These are phyloP conservation scores for Aphelinus atriplicis DNA, from an alignment of 1,140 invertebrate genomes.

Conservation along the genomic window DNA sequence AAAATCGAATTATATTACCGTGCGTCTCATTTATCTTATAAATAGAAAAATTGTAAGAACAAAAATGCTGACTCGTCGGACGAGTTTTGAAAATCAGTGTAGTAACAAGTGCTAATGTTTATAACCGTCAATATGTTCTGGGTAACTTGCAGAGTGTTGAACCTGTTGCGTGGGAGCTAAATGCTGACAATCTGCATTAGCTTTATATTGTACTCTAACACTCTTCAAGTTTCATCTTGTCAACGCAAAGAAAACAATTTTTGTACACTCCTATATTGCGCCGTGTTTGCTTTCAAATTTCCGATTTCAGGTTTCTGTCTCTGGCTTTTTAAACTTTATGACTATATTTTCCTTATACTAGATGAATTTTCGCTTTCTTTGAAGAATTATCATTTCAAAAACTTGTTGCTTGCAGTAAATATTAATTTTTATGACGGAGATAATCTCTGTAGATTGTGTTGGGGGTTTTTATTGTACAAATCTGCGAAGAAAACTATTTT, in stretches of 20 bases:
- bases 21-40: slow-evolving; percentile 32
- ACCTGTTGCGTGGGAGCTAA: slow-evolving; percentile 5
- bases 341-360: not conserved
- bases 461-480: slow-evolving; percentile 11
- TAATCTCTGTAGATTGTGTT: slow-evolving; percentile 1
- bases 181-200: not conserved
- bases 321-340: not conserved
- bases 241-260: slow-evolving; percentile 11
- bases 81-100: slow-evolving; percentile 12
- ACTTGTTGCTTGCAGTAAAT: not conserved
- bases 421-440: slow-evolving; percentile 2
- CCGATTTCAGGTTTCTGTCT: slow-evolving; percentile 8
- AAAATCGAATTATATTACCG: slow-evolving; percentile 29
- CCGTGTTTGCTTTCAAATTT: not conserved
- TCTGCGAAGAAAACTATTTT: slow-evolving; percentile 8
- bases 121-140: slow-evolving; percentile 1
- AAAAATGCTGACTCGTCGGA: not conserved
- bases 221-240: slow-evolving; percentile 24
- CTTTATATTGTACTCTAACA: slow-evolving; percentile 26
- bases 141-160: slow-evolving; percentile 25
- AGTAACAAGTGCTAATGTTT: slow-evolving; percentile 10
- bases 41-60: slow-evolving; percentile 21
- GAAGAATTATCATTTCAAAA: not conserved
- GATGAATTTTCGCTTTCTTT: not conserved
- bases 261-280: slow-evolving; percentile 1